Percentiles rank a stretch among this genome's conserved stretches.
These are phyloP conservation scores for Caerostris darwini DNA, from an alignment of 1,140 invertebrate species.

Conservation along the genomic window DNA sequence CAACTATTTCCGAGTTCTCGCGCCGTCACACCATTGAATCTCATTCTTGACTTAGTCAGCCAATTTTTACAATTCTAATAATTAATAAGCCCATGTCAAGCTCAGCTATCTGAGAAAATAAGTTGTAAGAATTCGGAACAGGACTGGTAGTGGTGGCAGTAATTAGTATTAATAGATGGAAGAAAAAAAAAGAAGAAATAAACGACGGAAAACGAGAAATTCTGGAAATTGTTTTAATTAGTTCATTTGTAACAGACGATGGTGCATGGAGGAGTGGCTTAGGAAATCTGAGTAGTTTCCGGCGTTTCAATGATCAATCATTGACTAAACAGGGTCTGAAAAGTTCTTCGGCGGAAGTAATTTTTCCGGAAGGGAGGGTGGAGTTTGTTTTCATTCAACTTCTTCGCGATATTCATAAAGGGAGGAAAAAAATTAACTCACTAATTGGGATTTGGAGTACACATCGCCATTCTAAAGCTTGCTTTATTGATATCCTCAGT, in stretches of 20 bases:
- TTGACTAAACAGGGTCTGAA: background rate
- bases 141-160: background rate
- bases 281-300: slow-evolving; percentile 1
- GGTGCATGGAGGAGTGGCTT: background rate
- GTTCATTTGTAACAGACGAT: slow-evolving; percentile 23
- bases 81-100: slow-evolving; percentile 5
- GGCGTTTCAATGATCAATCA: slow-evolving; percentile 19
- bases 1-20: no score
- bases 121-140: no score
- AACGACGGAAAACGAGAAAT: slow-evolving; percentile 9
- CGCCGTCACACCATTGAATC: background rate
- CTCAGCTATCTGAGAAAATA: background rate
- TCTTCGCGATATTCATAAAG: background rate
- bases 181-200: background rate
- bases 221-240: background rate
- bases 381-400: background rate
- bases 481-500: no score
- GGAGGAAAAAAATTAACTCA: background rate
- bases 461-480: no score
- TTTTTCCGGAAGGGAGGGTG: background rate
- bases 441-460: no score
- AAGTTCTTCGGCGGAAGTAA: background rate
- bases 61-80: slow-evolving; percentile 13
- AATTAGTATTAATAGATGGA: slow-evolving; percentile 31
- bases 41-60: background rate